These are phyloP conservation scores for Actenoides lindsayi DNA, from an alignment of 2,113 vertebrate species.

Conservation along the genomic window DNA sequence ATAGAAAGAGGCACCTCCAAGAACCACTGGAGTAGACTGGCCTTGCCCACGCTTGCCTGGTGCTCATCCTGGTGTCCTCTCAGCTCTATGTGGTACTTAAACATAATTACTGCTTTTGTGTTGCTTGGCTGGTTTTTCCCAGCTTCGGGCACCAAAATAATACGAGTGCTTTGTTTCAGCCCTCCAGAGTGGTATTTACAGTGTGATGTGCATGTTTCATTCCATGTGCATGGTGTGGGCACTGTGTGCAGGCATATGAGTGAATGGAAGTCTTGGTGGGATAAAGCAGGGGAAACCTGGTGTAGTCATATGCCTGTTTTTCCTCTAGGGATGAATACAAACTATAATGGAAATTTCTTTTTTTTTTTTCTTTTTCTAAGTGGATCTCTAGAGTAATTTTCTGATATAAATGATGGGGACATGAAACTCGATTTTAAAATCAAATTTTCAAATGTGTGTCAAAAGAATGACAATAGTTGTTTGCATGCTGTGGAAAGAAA, in stretches of 20 bases:
- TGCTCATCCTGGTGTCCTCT: not conserved
- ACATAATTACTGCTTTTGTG: not conserved
- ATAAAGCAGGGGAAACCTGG: not conserved
- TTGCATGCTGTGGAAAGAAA: not conserved
- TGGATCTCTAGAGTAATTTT: not conserved
- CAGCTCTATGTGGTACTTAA: not conserved
- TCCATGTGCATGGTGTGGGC: not conserved
- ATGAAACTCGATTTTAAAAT: not conserved
- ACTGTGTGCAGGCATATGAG: not conserved
- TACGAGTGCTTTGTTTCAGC: not conserved
- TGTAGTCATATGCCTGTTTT: not conserved
- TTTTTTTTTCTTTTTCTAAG: too few species aligned
- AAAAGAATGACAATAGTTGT: not conserved
- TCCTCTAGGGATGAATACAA: not conserved
- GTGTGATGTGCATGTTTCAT: not conserved
- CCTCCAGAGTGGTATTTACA: not conserved
- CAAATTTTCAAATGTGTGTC: not conserved
- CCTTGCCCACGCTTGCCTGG: not conserved
- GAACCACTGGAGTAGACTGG: not conserved
- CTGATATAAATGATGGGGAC: not conserved
- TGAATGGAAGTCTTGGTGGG: not conserved
- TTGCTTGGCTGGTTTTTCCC: accelerated
- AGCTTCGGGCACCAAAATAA: not conserved
- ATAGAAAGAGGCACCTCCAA: accelerated
- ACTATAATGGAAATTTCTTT: not conserved